Evolutionary conservation across 2,888 invertebrate genomes (phyloP), one percentile per base, ranked within the genome.

Genomic region (Protonemura montana): DNA sequence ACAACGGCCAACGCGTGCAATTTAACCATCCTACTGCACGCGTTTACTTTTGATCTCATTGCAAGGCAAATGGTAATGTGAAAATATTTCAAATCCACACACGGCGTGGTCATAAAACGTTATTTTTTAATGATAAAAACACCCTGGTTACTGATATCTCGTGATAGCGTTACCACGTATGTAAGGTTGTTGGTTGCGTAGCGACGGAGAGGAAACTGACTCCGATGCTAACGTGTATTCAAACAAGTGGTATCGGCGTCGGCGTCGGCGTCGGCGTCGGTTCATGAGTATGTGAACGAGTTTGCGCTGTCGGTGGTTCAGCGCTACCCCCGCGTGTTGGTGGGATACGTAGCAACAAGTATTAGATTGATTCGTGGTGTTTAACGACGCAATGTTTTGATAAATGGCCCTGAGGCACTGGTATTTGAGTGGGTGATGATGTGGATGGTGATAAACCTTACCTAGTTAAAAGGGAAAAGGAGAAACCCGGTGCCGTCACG

Each of bases 221-320:
- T 21, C 6, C 59, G 59, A 5, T 41, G 41, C 41, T 21, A 10
- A 10, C 7, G 21, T 59, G 59, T 59, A 21, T 21, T 59, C 59
- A 59, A 83, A 83, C 82, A 83, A 41, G 82, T 83, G 82, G 82
- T 41, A 3, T 30, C n/a, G 10, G 30, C 10, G 10, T 21, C 26
- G 7, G 30, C 28, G 13, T 28, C 35, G 82, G n/a, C 21, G n/a
- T 30, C 29, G n/a, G 82, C n/a, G 82, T 10, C 76, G n/a, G 76
- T 21, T 21, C 78, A 78, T 10, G 26, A 13, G 78, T 78, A 0
- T 27, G 28, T n/a, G 21, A 76, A 7, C 25, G 26, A 78, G n/a
- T 25, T 35, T 30, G 28, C 35, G 28, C 29, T 35, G n/a, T 29
- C 5, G 35, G 28, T 82, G 30, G 2, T 30, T 82, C 30, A 25